Conservation (phyloP, 2,113 vertebrate species). For the Oenanthe oenanthe region DNA sequence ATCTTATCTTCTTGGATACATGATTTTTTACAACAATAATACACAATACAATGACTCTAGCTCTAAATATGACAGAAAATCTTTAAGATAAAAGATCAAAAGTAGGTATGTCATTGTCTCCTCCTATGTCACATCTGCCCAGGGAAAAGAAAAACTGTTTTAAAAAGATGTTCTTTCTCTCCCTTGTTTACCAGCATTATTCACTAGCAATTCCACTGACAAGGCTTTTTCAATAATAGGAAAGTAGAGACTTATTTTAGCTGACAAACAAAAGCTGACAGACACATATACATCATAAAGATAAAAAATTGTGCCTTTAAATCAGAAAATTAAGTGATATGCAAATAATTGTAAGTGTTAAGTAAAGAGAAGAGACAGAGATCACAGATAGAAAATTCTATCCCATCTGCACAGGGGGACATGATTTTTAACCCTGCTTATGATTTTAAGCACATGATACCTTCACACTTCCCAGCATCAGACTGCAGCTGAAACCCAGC, state of each 20-base stretch:
- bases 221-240: background rate
- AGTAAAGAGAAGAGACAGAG: background rate
- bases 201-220: background rate
- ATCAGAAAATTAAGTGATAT: background rate
- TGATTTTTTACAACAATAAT: constrained; percentile 33
- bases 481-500: background rate
- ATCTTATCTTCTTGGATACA: constrained; percentile 19
- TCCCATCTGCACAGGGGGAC: background rate
- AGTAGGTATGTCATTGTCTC: background rate
- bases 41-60: background rate
- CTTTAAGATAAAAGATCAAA: constrained; percentile 52
- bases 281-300: background rate
- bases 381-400: background rate
- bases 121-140: background rate
- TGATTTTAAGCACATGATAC: background rate
- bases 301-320: background rate
- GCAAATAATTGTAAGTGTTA: background rate
- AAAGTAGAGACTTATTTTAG: background rate
- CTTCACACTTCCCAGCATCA: background rate
- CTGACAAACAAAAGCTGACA: background rate
- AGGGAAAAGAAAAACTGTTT: background rate
- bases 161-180: background rate
- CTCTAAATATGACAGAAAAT: constrained; percentile 54
- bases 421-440: constrained; percentile 4
- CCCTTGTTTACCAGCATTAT: background rate